A percentile compares a stretch with the other conserved stretches of the same genome.
These are phyloP conservation scores for Hemichromis elongatus DNA, from an alignment of 2,113 vertebrate genomes.

Conservation along the genomic window DNA sequence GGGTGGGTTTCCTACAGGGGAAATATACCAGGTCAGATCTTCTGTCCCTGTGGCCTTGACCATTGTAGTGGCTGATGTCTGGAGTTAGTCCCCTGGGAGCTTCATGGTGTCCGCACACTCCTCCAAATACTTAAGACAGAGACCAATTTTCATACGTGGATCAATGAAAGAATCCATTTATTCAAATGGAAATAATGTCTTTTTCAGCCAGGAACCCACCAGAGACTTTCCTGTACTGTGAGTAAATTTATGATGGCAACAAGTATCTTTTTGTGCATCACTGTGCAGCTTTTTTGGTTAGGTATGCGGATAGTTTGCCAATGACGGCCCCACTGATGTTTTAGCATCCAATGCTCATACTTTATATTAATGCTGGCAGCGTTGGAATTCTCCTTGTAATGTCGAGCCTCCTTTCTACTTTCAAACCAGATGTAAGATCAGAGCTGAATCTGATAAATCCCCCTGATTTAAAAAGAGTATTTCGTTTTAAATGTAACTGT, in stretches of 20 bases:
- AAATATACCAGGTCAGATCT: neutral
- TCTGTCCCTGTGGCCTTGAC: neutral
- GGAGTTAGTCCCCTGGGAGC: neutral
- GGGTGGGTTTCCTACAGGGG: neutral
- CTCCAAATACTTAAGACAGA: neutral
- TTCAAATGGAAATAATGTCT: neutral
- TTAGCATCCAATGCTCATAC: neutral
- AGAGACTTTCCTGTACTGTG: neutral
- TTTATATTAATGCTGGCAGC: neutral
- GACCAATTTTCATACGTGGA: neutral
- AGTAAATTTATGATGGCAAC: neutral
- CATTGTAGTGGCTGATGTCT: neutral
- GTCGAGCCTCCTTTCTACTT: neutral
- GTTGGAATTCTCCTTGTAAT: neutral
- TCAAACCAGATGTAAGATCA: neutral
- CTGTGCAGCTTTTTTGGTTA: neutral
- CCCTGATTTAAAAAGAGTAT: neutral
- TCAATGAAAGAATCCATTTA: neutral
- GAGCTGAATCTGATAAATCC: neutral
- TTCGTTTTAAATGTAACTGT: neutral
- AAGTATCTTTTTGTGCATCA: neutral
- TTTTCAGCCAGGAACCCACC: neutral
- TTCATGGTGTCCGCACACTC: neutral
- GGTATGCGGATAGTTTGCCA: neutral
- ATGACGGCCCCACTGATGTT: neutral